Evolutionary conservation across 2,888 invertebrate species (phyloP), one percentile per base, ranked within the genome.

Genomic region (Barypeithes pellucidus): DNA sequence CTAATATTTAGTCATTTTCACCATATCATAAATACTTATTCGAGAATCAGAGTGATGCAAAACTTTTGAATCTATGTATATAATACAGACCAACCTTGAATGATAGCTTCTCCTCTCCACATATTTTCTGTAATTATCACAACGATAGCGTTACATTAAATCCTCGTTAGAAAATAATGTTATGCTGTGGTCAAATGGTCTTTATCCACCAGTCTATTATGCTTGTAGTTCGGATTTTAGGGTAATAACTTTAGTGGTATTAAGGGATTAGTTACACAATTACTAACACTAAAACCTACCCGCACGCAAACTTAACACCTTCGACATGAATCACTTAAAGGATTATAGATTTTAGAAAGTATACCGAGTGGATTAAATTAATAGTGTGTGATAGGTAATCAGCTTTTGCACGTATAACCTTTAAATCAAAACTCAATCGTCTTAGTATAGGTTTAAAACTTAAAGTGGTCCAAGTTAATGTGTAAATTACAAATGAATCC

Each of bases 221-320:
- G 20, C 47, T 18, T 20, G 20, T 47, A 47, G 47, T 47, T 47
- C 12, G 20, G 47, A 47, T 18, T 47, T 18, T 20, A 47, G 47
- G 20, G 47, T 47, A 47, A 47, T 47, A 47, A 47, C 47, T 47
- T 47, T 20, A 18, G 20, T 47, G 47, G 43, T 16, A n/a, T 47
- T 47, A 47, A 47, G 47, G 47, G 47, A 47, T 47, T 47, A 47
- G 18, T 47, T 47, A 47, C 47, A 47, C 9, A 47, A 47, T 47
- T 47, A 47, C 20, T 20, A 9, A 1, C 20, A 11, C 47, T 47
- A 47, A 20, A 47, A 47, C 20, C 11, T 2, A 20, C 20, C 18
- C 9, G 11, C 11, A 11, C 20, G 9, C 9, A 4, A 20, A 47
- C 47, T 47, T 47, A 47, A 47, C 47, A 20, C 47, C 18, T 47